Evolutionary conservation across 2,113 vertebrate genomes (phyloP).

Genomic region (Gallinago jamesoni): DNA sequence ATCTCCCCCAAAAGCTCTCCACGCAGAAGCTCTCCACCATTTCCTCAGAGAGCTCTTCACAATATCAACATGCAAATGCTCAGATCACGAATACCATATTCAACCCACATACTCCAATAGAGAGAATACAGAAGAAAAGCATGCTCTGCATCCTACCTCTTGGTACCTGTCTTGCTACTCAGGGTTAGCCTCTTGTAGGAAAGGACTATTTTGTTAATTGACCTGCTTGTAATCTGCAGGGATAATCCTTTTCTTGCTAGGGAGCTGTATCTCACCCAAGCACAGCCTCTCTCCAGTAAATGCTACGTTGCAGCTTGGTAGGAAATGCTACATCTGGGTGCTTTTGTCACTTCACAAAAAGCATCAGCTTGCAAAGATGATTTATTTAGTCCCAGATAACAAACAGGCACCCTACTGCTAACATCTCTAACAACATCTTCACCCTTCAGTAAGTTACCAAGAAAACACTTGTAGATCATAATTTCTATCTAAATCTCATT

Average conservation of each 20-base stretch:
- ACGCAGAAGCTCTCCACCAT: not conserved
- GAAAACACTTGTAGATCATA: not conserved
- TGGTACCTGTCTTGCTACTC: accelerated
- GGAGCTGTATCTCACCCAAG: not conserved
- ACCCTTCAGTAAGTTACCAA: not conserved
- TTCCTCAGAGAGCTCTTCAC: not conserved
- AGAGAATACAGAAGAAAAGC: not conserved
- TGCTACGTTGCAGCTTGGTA: not conserved
- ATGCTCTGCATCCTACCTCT: not conserved
- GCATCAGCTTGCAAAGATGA: not conserved
- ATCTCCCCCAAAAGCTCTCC: not conserved
- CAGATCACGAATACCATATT: not conserved
- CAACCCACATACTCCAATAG: not conserved
- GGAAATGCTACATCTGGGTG: not conserved
- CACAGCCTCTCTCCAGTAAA: not conserved
- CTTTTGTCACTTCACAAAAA: constrained; percentile 14
- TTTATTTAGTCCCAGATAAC: constrained; percentile 8
- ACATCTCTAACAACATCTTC: not conserved
- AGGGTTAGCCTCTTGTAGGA: not conserved
- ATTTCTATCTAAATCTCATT: not conserved
- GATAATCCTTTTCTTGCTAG: not conserved
- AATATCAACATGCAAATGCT: not conserved
- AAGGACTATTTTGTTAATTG: not conserved
- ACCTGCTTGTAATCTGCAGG: not conserved
- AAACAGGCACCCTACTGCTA: not conserved